Evolutionary conservation across 2,888 invertebrate genomes (phyloP).

Genomic region (Sesamia inferens): DNA sequence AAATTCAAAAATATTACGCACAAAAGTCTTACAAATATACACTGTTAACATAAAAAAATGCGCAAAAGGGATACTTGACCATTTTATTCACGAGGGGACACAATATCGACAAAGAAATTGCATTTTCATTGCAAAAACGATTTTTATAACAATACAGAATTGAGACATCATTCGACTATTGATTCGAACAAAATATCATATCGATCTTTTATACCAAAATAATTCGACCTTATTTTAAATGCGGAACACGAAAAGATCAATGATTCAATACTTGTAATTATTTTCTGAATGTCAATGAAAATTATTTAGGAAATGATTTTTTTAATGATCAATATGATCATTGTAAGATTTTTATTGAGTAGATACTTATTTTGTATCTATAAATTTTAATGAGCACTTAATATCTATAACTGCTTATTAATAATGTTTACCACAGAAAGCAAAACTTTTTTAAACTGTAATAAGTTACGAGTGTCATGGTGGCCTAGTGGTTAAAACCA

Average conservation of each 20-base stretch:
- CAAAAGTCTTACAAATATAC: not conserved
- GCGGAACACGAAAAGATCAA: conserved; percentile 35
- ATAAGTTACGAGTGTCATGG: too few species aligned
- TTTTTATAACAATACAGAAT: conserved; percentile 21
- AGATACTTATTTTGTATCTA: not conserved
- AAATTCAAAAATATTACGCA: conserved; percentile 1
- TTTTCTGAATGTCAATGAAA: conserved; percentile 28
- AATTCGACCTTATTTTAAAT: conserved; percentile 25
- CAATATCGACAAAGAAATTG: conserved; percentile 27
- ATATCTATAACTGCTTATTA: not conserved
- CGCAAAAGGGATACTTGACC: conserved; percentile 20
- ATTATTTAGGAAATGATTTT: conserved; percentile 20
- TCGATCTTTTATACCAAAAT: conserved; percentile 23
- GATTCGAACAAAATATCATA: conserved; percentile 17
- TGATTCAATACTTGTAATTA: conserved; percentile 29
- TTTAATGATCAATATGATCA: conserved; percentile 13
- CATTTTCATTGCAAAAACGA: conserved; percentile 30
- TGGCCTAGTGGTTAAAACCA: too few species aligned
- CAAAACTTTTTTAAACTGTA: too few species aligned
- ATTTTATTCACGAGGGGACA: conserved; percentile 36
- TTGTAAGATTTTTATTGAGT: conserved; percentile 26
- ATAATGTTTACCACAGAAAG: too few species aligned
- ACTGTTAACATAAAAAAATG: conserved; percentile 11
- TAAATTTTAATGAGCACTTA: conserved; percentile 17
- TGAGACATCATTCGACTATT: conserved; percentile 34